Percentiles rank a stretch among this genome's conserved stretches.
Conservation (phyloP, 2,797 vertebrate species). For the Danio tinwini region DNA sequence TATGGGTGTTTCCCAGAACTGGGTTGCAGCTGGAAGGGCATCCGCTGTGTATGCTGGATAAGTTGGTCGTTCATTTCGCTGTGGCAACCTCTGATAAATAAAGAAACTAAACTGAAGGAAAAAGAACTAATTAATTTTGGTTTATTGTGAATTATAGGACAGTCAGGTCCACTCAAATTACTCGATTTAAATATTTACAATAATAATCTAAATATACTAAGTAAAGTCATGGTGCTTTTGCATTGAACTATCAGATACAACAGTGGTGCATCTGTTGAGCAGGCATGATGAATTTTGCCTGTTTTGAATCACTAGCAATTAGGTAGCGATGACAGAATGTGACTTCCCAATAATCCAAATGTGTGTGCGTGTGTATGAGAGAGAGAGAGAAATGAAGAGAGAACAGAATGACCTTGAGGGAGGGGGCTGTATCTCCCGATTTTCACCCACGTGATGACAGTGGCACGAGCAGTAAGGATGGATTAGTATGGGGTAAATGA, state of each 20-base stretch:
- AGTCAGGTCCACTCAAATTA: no score
- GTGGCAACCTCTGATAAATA: no score
- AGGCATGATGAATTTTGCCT: neutral
- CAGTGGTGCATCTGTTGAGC: neutral
- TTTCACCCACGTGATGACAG: constrained; percentile 26
- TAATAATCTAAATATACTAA: neutral
- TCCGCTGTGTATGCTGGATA: no score
- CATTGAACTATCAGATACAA: neutral
- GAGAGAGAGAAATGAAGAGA: constrained; percentile 8
- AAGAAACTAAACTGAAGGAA: no score
- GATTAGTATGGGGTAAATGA: constrained; percentile 41
- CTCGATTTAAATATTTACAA: neutral
- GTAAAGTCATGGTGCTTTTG: neutral
- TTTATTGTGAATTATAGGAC: neutral
- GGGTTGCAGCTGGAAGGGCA: no score
- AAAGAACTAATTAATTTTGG: neutral
- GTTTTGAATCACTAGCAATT: neutral
- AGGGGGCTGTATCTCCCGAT: neutral
- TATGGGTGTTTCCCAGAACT: no score
- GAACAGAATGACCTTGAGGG: constrained; percentile 25
- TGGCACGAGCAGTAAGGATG: neutral
- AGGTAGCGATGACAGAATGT: neutral
- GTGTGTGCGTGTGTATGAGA: neutral
- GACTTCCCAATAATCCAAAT: neutral
- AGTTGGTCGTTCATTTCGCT: no score